Evolutionary conservation across 1,140 invertebrate genomes (phyloP).

Genomic region (Nephila pilipes): DNA sequence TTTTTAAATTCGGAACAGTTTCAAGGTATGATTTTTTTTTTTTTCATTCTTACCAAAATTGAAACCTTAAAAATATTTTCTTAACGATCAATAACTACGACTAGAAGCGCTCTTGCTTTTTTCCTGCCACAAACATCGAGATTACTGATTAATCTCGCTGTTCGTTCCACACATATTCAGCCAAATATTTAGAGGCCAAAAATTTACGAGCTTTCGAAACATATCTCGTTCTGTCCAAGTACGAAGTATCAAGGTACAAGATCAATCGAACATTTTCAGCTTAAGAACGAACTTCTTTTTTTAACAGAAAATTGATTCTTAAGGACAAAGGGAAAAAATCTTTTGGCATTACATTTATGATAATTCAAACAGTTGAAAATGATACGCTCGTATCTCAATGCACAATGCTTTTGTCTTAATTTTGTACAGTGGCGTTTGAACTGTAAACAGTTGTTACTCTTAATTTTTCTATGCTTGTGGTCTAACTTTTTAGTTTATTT

Average conservation of each 20-base stretch:
- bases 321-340: background rate
- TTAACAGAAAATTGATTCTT: background rate
- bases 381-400: background rate
- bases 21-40: too few relatives aligned
- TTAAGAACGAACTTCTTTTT: background rate
- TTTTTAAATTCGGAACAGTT: too few relatives aligned
- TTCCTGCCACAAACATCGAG: background rate
- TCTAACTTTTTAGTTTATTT: too few relatives aligned
- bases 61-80: too few relatives aligned
- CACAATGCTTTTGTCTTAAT: background rate
- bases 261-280: background rate
- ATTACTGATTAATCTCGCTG: background rate
- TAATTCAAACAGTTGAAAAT: background rate
- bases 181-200: slow-evolving; percentile 61
- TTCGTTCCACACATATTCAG: background rate
- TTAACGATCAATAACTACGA: background rate
- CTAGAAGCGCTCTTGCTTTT: background rate
- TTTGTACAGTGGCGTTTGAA: background rate
- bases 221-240: slow-evolving; percentile 60
- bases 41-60: too few relatives aligned
- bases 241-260: background rate
- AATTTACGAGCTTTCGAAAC: slow-evolving; percentile 55
- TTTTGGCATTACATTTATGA: background rate
- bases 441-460: too few relatives aligned
- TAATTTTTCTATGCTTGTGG: too few relatives aligned